Percentiles rank a stretch among this genome's conserved stretches.
Evolutionary conservation across 35 echinoderm and acorn worm genomes (phyloP).

Genomic region (Stichopus chloronotus): DNA sequence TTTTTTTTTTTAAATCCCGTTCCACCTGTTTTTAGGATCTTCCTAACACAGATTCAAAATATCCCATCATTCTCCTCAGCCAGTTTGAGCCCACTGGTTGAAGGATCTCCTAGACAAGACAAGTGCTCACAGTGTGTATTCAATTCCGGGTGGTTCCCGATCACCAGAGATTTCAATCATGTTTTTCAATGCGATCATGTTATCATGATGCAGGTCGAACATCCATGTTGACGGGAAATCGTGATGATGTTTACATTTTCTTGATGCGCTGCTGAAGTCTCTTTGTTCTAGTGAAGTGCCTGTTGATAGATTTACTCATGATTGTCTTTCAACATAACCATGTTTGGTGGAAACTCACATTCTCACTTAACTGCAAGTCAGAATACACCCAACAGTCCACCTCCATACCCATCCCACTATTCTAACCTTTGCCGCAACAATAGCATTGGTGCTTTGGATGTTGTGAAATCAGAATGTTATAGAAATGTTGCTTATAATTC

Average conservation of each 20-base stretch:
- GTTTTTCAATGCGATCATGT: not conserved
- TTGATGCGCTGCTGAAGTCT: not conserved
- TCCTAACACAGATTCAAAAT: not conserved
- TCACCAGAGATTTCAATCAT: no score
- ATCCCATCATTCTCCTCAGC: not conserved
- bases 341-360: no score
- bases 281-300: not conserved
- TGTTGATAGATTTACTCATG: not conserved
- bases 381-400: no score
- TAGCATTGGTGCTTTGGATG: no score
- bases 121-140: not conserved
- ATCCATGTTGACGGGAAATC: no score
- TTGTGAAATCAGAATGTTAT: no score
- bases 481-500: no score
- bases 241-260: no score
- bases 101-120: not conserved
- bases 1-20: not conserved
- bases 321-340: not conserved
- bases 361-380: no score
- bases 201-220: no score
- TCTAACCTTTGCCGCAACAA: no score
- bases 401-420: no score
- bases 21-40: conserved; percentile 23
- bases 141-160: not conserved
- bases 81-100: not conserved